A percentile compares a stretch with the other conserved stretches of the same genome.
Evolutionary conservation across 1,140 invertebrate species (phyloP).

Genomic region (Steinernema khuongi): DNA sequence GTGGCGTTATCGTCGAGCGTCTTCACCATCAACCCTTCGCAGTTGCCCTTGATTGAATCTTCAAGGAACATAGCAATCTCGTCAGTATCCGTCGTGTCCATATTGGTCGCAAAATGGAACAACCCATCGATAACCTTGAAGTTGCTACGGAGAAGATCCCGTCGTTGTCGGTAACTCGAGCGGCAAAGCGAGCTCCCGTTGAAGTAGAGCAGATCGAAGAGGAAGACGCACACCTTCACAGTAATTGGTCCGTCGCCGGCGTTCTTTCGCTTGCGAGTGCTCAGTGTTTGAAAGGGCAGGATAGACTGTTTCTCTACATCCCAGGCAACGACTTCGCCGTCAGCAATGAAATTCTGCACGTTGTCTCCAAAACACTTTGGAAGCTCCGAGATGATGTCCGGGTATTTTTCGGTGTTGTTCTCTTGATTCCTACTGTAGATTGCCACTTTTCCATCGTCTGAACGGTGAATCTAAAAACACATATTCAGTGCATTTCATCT

Average conservation of each 20-base stretch:
- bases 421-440: slow-evolving; percentile 97
- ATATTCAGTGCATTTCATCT: slow-evolving; percentile 2
- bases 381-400: slow-evolving; percentile 74
- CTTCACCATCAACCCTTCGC: slow-evolving; percentile 98
- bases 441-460: slow-evolving; percentile 68
- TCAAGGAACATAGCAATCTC: slow-evolving; percentile 90
- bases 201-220: slow-evolving; percentile 91
- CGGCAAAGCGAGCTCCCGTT: slow-evolving; percentile 82
- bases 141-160: slow-evolving; percentile 69
- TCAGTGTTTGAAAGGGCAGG: slow-evolving; percentile 91
- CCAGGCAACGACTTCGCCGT: slow-evolving; percentile 96
- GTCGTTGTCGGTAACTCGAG: slow-evolving; percentile 71
- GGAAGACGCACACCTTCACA: slow-evolving; percentile 93
- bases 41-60: slow-evolving; percentile 90
- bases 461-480: slow-evolving; percentile 69
- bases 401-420: slow-evolving; percentile 95
- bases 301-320: slow-evolving; percentile 82
- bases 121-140: slow-evolving; percentile 67
- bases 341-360: slow-evolving; percentile 80
- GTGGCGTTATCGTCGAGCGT: slow-evolving; percentile 83
- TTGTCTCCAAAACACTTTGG: slow-evolving; percentile 62
- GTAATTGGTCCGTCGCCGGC: slow-evolving; percentile 83
- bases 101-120: slow-evolving; percentile 79
- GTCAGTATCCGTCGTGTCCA: slow-evolving; percentile 80
- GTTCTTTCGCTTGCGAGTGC: slow-evolving; percentile 87